Percentiles rank a stretch among this genome's conserved stretches.
Evolutionary conservation across 2,113 vertebrate genomes (phyloP).

Genomic region (Puntigrus tetrazona): DNA sequence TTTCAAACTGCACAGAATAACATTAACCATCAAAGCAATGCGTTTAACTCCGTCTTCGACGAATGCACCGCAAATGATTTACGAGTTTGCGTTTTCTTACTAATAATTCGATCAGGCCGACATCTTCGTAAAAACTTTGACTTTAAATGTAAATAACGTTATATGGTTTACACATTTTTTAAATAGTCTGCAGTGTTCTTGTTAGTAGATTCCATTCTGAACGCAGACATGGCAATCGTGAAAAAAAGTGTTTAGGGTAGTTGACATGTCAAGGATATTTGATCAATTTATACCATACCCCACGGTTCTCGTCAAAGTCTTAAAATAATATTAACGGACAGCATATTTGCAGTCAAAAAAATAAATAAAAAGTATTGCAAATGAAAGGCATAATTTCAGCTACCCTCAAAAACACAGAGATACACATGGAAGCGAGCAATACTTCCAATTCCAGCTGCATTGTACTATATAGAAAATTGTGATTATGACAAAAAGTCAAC

Average conservation of each 20-base stretch:
- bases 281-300: not conserved
- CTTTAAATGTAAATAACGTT: not conserved
- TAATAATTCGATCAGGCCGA: not conserved
- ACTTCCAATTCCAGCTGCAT: not conserved
- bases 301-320: too few relatives aligned
- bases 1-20: not conserved
- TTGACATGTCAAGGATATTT: not conserved
- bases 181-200: not conserved
- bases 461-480: not conserved
- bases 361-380: not conserved
- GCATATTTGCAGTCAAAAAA: not conserved
- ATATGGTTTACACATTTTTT: not conserved
- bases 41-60: not conserved
- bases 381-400: not conserved
- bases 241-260: not conserved
- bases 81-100: not conserved
- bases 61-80: not conserved
- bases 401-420: slow-evolving; percentile 3
- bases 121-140: not conserved
- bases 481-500: not conserved
- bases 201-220: not conserved
- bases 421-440: not conserved
- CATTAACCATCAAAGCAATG: not conserved
- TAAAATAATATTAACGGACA: not conserved
- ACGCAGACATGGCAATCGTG: not conserved